Evolutionary conservation across 64 coral and sea anemone species (phyloP).

Genomic region (Montipora foliosa): DNA sequence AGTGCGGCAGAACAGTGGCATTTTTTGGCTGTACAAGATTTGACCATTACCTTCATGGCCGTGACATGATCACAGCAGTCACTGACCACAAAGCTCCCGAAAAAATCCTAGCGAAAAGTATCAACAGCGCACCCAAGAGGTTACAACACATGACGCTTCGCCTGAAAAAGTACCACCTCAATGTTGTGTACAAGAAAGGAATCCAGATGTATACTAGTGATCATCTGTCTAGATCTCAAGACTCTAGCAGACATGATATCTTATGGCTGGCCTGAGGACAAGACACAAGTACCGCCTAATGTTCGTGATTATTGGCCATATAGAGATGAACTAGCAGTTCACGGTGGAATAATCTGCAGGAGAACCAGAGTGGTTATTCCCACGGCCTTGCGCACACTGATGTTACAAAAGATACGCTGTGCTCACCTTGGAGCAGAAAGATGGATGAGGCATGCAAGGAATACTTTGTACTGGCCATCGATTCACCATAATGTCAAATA

Average conservation of each 20-base stretch:
- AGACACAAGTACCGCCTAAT: constrained; percentile 23
- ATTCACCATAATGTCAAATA: constrained; percentile 10
- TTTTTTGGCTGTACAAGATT: not conserved
- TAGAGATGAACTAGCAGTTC: constrained; percentile 32
- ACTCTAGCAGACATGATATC: constrained; percentile 9
- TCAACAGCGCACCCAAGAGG: no score
- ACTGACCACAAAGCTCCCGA: not conserved
- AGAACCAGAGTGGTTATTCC: no score
- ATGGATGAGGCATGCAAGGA: constrained; percentile 12
- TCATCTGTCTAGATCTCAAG: not conserved
- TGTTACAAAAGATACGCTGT: not conserved
- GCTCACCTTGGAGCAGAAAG: constrained; percentile 32
- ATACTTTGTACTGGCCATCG: not conserved
- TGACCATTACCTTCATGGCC: not conserved
- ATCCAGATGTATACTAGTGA: no score
- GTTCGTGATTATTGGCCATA: constrained; percentile 37
- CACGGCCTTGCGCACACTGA: no score
- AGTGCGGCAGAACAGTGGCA: not conserved
- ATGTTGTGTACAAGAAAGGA: not conserved
- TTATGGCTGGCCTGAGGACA: constrained; percentile 15
- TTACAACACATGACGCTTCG: no score
- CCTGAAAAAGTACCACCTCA: not conserved
- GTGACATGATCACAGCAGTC: constrained; percentile 6
- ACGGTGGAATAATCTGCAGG: constrained; percentile 19
- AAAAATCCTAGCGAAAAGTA: not conserved